These are phyloP conservation scores for Callitettix versicolor DNA, from an alignment of 1,140 invertebrate genomes.

Conservation along the genomic window DNA sequence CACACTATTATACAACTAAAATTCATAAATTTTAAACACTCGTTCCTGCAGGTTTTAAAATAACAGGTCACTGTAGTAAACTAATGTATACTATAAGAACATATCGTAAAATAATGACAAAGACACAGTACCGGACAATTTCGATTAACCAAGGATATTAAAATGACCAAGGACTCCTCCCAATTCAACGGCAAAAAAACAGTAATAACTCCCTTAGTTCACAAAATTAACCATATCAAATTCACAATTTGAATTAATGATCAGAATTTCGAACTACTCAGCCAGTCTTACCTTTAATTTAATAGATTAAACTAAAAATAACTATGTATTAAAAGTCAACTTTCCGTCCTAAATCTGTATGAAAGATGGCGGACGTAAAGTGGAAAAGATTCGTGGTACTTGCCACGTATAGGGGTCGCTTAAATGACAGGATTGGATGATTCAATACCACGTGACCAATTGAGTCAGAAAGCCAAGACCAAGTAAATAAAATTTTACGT, in stretches of 20 bases:
- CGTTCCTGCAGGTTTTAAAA: no score
- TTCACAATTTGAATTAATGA: no score
- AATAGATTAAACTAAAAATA: conserved; percentile 2
- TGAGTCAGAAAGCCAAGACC: not conserved
- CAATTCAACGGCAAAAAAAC: conserved; percentile 3
- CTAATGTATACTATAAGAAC: not conserved
- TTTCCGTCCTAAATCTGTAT: conserved; percentile 4
- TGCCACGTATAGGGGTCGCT: conserved; percentile 21
- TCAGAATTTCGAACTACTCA: not conserved
- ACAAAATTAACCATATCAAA: no score
- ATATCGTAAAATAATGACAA: not conserved
- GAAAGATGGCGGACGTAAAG: conserved; percentile 19
- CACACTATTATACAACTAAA: not conserved
- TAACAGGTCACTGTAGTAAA: not conserved
- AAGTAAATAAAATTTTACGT: not conserved
- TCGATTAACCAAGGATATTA: not conserved
- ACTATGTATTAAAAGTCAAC: conserved; percentile 5
- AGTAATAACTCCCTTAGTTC: not conserved
- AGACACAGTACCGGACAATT: not conserved
- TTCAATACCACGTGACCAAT: conserved; percentile 8
- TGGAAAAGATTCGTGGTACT: conserved; percentile 15
- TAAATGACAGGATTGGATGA: conserved; percentile 19
- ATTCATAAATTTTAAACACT: no score
- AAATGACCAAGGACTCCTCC: conserved; percentile 14
- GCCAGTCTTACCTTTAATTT: not conserved